These are phyloP conservation scores for Yoshiicerus persimilis DNA, from an alignment of 1,140 invertebrate species.

Conservation along the genomic window DNA sequence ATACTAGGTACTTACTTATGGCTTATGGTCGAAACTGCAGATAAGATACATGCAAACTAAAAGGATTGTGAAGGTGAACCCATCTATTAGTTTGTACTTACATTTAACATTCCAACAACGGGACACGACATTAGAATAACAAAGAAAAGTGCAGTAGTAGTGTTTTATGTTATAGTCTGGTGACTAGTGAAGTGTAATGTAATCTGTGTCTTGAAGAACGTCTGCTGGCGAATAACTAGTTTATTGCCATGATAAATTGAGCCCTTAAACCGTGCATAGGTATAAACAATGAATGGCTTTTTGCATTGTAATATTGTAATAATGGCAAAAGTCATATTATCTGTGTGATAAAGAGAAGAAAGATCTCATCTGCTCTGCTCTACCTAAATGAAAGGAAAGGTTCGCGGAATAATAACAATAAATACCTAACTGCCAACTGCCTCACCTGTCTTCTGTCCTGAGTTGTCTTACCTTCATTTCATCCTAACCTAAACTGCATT, in stretches of 20 bases:
- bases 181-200: background rate
- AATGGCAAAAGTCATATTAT: background rate
- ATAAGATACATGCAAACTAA: background rate
- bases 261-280: background rate
- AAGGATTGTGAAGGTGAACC: background rate
- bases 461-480: background rate
- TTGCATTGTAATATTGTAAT: background rate
- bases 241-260: background rate
- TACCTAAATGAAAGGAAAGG: background rate
- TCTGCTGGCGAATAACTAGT: background rate
- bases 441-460: background rate
- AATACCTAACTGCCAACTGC: background rate
- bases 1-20: no score
- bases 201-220: background rate
- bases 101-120: background rate
- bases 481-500: background rate
- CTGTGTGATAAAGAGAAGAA: background rate
- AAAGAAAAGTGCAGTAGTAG: constrained; percentile 11
- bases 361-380: no score
- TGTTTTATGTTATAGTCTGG: background rate
- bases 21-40: no score
- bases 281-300: background rate
- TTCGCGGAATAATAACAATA: background rate
- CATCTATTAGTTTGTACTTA: no score
- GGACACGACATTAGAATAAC: constrained; percentile 11